A percentile compares a stretch with the other conserved stretches of the same genome.
Conservation (phyloP, 2,797 vertebrate genomes). For the Notolabrus celidotus region DNA sequence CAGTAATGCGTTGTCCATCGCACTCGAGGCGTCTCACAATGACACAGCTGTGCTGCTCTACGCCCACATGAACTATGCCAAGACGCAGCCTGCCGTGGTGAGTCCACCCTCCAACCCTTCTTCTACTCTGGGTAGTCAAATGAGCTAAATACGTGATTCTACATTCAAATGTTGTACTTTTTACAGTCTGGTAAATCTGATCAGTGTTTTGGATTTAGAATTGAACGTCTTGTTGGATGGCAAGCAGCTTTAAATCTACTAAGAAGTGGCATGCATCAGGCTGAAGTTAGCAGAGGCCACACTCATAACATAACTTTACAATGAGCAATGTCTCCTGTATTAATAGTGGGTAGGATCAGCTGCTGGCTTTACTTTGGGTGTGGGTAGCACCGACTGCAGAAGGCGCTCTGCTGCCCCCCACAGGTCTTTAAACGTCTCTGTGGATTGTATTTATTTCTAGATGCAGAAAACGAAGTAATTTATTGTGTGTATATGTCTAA, state of each 20-base stretch:
- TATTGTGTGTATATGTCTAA: too few relatives aligned
- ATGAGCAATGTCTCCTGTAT: constrained; percentile 43
- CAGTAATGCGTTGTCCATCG: constrained; percentile 88
- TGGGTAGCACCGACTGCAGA: constrained; percentile 34
- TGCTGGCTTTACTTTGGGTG: constrained; percentile 54
- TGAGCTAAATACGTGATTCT: too few relatives aligned
- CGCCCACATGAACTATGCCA: constrained; percentile 88
- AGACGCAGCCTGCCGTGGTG: constrained; percentile 77
- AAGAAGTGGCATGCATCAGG: background rate
- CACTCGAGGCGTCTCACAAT: constrained; percentile 88
- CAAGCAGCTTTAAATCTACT: background rate
- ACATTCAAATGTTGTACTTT: background rate
- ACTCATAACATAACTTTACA: constrained; percentile 34
- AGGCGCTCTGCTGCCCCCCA: constrained; percentile 71
- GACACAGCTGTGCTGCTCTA: constrained; percentile 90
- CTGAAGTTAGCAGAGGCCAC: constrained; percentile 24
- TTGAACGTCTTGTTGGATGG: background rate
- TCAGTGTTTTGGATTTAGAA: background rate
- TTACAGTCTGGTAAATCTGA: background rate
- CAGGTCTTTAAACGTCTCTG: background rate
- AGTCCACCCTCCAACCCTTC: constrained; percentile 32
- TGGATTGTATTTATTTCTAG: background rate
- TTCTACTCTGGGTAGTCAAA: background rate
- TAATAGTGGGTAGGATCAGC: constrained; percentile 35
- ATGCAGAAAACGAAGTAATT: background rate